These are phyloP conservation scores for Urocynchramus pylzowi DNA, from an alignment of 2,113 vertebrate species.

Conservation along the genomic window DNA sequence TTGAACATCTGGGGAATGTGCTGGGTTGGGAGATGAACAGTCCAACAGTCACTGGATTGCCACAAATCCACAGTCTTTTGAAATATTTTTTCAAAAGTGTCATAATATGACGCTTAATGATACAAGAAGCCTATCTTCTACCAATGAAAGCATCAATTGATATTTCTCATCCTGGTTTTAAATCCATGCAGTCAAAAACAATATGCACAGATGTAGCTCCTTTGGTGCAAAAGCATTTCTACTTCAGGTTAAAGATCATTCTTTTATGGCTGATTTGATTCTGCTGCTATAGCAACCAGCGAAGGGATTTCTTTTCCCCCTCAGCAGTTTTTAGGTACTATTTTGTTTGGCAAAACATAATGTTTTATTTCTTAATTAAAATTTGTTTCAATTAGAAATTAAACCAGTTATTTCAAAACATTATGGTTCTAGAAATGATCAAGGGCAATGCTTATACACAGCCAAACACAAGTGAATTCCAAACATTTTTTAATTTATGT, in stretches of 20 bases:
- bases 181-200: not conserved
- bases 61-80: not conserved
- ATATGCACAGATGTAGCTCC: not conserved
- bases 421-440: not conserved
- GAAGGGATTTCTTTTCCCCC: not conserved
- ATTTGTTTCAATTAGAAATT: not conserved
- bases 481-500: not conserved
- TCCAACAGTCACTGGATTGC: not conserved
- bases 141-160: not conserved
- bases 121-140: not conserved
- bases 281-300: slow-evolving; percentile 50
- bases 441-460: not conserved
- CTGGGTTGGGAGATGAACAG: not conserved
- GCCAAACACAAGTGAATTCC: not conserved
- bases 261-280: not conserved
- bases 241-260: not conserved
- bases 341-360: not conserved
- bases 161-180: not conserved
- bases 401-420: not conserved
- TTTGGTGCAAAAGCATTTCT: not conserved
- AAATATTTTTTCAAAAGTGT: not conserved
- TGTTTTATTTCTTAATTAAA: not conserved
- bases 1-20: not conserved
- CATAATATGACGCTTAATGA: not conserved
- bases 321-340: not conserved